Evolutionary conservation across 1,140 invertebrate genomes (phyloP).

Genomic region (Nasonia longicornis): DNA sequence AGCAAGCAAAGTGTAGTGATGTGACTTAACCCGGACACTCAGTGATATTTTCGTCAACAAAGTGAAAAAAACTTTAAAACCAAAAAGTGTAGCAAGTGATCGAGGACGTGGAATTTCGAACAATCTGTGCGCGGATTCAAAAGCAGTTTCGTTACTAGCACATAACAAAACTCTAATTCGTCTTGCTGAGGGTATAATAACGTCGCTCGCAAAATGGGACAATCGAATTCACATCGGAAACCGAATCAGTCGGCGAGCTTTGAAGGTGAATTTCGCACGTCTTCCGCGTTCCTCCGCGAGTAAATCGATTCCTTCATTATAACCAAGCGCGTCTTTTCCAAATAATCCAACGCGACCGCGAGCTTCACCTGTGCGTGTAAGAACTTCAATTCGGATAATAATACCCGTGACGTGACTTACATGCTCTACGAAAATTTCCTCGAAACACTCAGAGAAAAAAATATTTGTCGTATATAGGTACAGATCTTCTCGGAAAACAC

Average conservation of each 20-base stretch:
- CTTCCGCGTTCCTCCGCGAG: not conserved
- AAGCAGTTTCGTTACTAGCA: not conserved
- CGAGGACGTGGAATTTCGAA: not conserved
- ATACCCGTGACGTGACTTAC: not conserved
- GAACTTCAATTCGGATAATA: not conserved
- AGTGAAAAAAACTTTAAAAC: not conserved
- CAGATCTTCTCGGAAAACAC: not conserved
- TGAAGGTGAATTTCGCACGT: constrained; percentile 4
- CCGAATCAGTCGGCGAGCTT: not conserved
- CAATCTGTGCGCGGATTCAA: not conserved
- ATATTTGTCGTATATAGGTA: not conserved
- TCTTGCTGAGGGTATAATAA: not conserved
- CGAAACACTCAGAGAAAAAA: not conserved
- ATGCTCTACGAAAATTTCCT: not conserved
- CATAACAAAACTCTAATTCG: not conserved
- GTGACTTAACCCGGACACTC: too few relatives aligned
- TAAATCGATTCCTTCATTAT: not conserved
- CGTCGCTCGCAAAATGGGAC: not conserved
- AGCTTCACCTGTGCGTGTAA: not conserved
- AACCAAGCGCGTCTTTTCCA: not conserved
- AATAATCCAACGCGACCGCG: not conserved
- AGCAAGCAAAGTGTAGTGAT: not conserved
- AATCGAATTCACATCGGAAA: constrained; percentile 23
- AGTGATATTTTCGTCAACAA: not conserved
- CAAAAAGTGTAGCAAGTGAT: not conserved